A percentile compares a stretch with the other conserved stretches of the same genome.
These are phyloP conservation scores for Priocnemis perturbator DNA, from an alignment of 2,888 invertebrate species.

Conservation along the genomic window DNA sequence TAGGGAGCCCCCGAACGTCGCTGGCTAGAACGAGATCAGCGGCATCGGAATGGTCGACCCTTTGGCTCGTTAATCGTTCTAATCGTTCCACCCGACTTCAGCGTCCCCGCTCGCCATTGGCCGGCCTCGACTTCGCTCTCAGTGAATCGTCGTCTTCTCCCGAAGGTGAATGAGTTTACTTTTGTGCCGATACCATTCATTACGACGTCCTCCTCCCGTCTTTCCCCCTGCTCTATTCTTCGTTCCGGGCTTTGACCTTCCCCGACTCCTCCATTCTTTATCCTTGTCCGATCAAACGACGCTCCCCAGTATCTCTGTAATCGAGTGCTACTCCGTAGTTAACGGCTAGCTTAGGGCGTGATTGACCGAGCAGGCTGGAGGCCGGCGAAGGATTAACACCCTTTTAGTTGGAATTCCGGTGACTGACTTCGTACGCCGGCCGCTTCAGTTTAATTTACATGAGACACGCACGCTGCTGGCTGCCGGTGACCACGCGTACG, in stretches of 20 bases:
- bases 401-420: conserved; percentile 39
- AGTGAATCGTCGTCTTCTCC: background rate
- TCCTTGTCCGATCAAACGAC: conserved; percentile 36
- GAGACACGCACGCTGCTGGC: background rate
- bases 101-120: background rate
- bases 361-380: conserved; percentile 41
- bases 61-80: conserved; percentile 38
- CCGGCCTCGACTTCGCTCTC: background rate
- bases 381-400: conserved; percentile 37
- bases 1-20: conserved; percentile 47
- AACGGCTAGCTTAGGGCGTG: conserved; percentile 51
- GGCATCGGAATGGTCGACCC: conserved; percentile 21
- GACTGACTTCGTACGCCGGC: no score
- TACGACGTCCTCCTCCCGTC: conserved; percentile 6
- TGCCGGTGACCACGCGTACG: background rate
- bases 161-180: conserved; percentile 45
- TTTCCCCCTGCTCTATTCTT: background rate
- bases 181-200: conserved; percentile 35
- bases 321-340: conserved; percentile 30
- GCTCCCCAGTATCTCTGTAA: conserved; percentile 39
- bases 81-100: background rate
- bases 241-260: conserved; percentile 3
- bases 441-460: no score
- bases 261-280: background rate
- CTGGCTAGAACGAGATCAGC: conserved; percentile 20